Evolutionary conservation across 2,797 vertebrate species (phyloP).

Genomic region (Myotis findleyi): DNA sequence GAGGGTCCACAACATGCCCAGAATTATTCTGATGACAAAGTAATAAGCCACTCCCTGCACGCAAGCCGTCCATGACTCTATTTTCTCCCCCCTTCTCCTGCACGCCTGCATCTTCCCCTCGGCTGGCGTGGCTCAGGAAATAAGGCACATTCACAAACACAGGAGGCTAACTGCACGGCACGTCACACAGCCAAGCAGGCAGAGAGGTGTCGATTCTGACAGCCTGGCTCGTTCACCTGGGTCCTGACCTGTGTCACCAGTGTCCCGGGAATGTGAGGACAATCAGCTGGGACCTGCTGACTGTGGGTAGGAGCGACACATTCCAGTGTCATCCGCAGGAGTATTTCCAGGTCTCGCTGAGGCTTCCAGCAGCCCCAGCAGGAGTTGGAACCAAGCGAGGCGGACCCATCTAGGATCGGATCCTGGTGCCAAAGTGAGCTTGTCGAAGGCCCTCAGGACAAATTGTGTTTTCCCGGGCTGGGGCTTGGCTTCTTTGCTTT

Average conservation of each 20-base stretch:
- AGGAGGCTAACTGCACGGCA: not conserved
- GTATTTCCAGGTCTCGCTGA: not conserved
- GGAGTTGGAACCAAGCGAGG: not conserved
- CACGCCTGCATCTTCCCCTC: not conserved
- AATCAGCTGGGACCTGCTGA: not conserved
- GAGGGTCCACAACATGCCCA: not conserved
- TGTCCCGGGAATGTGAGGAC: not conserved
- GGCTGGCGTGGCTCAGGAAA: not conserved
- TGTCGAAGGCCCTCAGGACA: conserved; percentile 23
- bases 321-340: not conserved
- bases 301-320: not conserved
- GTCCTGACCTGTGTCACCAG: not conserved
- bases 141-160: not conserved
- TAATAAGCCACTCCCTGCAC: not conserved
- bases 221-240: not conserved
- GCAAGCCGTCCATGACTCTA: not conserved
- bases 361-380: not conserved
- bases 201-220: not conserved
- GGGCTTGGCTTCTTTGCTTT: conserved; percentile 33
- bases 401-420: not conserved
- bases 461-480: conserved; percentile 10
- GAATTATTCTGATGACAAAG: not conserved
- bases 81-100: not conserved
- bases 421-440: not conserved
- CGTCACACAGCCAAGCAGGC: not conserved